phyloP scores from a whole-genome alignment of 2,888 invertebrate genomes.

The Tachina fera region DNA sequence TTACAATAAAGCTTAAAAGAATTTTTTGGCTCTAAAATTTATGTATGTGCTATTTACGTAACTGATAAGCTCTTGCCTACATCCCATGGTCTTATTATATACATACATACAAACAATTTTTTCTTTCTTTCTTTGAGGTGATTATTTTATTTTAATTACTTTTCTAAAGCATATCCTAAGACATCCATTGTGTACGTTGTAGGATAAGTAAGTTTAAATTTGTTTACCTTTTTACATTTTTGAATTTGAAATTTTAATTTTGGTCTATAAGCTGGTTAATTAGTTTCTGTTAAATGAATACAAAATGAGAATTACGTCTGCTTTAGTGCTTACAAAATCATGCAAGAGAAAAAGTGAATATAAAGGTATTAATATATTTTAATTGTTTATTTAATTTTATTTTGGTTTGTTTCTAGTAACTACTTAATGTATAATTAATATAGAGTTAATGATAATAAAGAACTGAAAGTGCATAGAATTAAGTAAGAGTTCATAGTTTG shows the following conservation, averaged over 20 bases:
- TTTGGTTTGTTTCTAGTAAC: conserved; percentile 8
- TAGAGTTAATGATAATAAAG: conserved; percentile 51
- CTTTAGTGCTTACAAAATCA: not conserved
- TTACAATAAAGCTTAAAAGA: conserved; percentile 20
- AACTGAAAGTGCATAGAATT: not conserved
- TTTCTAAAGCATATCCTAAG: not conserved
- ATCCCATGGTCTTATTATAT: not conserved
- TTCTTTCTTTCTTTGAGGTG: not conserved
- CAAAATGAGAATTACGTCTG: conserved; percentile 10
- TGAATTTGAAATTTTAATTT: conserved; percentile 49
- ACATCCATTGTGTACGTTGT: not conserved
- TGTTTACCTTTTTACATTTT: conserved; percentile 18
- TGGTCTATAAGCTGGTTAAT: conserved; percentile 46
- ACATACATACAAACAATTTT: too few species aligned
- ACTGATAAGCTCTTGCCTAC: conserved; percentile 31
- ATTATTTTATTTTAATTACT: conserved; percentile 16
- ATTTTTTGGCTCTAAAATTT: not conserved
- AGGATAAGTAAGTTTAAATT: conserved; percentile 25
- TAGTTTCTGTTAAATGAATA: conserved; percentile 33
- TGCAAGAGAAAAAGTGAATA: not conserved
- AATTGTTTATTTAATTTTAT: conserved; percentile 30
- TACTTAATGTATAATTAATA: conserved; percentile 61
- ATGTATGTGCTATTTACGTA: conserved; percentile 14
- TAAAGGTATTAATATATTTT: conserved; percentile 32
- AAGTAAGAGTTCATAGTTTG: not conserved